Conservation (phyloP, 2,888 invertebrate genomes). For the Polietes domitor region DNA sequence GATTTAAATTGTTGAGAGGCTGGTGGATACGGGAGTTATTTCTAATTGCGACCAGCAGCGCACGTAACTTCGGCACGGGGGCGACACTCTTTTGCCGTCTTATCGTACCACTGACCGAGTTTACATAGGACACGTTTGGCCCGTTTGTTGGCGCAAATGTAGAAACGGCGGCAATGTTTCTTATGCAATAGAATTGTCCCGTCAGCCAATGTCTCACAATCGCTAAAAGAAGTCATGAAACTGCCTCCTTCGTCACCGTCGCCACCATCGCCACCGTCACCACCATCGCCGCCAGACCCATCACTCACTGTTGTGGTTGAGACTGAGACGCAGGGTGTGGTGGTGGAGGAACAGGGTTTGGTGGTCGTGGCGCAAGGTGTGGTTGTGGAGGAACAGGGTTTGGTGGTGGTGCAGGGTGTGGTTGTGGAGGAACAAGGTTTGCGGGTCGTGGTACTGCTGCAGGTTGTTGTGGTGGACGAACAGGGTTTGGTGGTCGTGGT, state of each 20-base stretch:
- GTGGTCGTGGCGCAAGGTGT: background rate
- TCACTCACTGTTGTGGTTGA: too few species aligned
- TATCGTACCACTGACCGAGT: slow-evolving; percentile 26
- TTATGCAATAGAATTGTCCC: slow-evolving; percentile 39
- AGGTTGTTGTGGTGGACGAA: background rate
- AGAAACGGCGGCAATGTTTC: slow-evolving; percentile 50
- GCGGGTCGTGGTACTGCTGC: background rate
- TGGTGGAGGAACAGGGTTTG: background rate
- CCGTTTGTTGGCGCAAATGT: slow-evolving; percentile 27
- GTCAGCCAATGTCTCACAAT: slow-evolving; percentile 40
- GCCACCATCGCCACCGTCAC: background rate
- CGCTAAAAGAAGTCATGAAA: background rate
- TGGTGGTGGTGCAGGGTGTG: background rate
- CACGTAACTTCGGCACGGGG: slow-evolving; percentile 43
- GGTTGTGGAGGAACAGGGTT: background rate
- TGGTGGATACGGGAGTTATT: background rate
- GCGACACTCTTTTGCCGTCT: background rate
- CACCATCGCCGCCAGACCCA: too few species aligned
- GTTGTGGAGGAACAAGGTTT: background rate
- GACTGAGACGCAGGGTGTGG: background rate
- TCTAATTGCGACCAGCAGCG: slow-evolving; percentile 5
- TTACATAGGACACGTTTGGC: background rate
- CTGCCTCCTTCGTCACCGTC: too few species aligned
- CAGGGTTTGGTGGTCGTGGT: too few species aligned
- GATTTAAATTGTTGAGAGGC: too few species aligned